A percentile compares a stretch with the other conserved stretches of the same genome.
Conservation (phyloP, 1,140 invertebrate species). For the Geopemphigus sp. region DNA sequence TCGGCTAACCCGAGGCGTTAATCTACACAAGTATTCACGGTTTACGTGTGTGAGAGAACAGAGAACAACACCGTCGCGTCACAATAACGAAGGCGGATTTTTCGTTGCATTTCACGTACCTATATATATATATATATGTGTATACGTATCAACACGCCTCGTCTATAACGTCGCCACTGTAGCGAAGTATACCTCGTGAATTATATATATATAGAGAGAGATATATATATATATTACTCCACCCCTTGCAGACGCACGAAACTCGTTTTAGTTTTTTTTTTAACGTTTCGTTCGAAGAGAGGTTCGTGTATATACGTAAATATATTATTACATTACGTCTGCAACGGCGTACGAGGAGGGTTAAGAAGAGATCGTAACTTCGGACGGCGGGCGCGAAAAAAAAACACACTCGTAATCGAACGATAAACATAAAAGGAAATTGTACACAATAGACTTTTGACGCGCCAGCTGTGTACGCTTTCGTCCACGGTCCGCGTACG, state of each 20-base stretch:
- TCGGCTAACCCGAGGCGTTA: background rate
- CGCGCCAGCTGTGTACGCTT: background rate
- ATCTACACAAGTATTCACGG: background rate
- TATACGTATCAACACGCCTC: background rate
- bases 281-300: background rate
- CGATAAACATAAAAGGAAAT: conserved; percentile 12
- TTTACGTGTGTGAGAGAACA: background rate
- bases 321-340: background rate
- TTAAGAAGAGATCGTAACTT: background rate
- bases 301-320: background rate
- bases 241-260: background rate
- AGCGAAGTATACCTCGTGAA: background rate
- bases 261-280: background rate
- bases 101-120: background rate
- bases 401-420: background rate
- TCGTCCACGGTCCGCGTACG: background rate
- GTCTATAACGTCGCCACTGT: background rate
- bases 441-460: background rate
- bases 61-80: too few relatives aligned
- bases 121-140: too few relatives aligned
- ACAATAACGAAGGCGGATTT: background rate
- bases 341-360: background rate
- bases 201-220: too few relatives aligned
- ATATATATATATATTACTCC: background rate
- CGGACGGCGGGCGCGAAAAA: background rate